These are phyloP conservation scores for Tribolium castaneum DNA, from an alignment of 1,140 invertebrate genomes.

Conservation along the genomic window DNA sequence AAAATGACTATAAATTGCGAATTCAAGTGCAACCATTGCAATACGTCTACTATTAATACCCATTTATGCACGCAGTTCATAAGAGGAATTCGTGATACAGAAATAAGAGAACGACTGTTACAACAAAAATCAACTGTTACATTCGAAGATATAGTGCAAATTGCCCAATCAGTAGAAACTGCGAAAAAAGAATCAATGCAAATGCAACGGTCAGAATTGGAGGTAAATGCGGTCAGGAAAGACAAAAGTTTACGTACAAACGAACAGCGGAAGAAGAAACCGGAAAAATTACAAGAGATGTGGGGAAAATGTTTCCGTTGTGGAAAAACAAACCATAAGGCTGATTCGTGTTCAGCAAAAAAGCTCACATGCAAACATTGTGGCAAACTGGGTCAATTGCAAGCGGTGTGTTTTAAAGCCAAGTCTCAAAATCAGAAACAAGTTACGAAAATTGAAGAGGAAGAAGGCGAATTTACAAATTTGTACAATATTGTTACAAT, in stretches of 20 bases:
- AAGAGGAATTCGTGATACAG: constrained; percentile 52
- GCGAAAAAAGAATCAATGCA: constrained; percentile 25
- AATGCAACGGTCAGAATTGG: constrained; percentile 1
- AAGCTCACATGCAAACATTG: constrained; percentile 17
- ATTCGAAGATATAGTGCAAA: constrained; percentile 35
- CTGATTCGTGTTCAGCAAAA: constrained; percentile 14
- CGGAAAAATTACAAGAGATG: not conserved
- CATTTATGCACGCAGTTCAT: constrained; percentile 58
- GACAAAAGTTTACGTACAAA: not conserved
- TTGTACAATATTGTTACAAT: not conserved
- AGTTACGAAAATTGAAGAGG: not conserved
- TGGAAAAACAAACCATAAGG: constrained; percentile 26
- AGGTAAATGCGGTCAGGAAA: constrained; percentile 8
- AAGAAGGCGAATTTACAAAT: not conserved
- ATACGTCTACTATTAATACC: constrained; percentile 49
- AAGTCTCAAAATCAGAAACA: not conserved
- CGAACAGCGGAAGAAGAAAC: not conserved
- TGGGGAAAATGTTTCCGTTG: constrained; percentile 21
- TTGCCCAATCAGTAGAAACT: constrained; percentile 26
- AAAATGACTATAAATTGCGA: constrained; percentile 42
- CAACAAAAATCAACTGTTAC: constrained; percentile 35
- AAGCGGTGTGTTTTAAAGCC: constrained; percentile 5
- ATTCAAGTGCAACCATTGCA: constrained; percentile 43
- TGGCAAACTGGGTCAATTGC: constrained; percentile 1
- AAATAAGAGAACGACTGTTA: constrained; percentile 51